A percentile compares a stretch with the other conserved stretches of the same genome.
Conservation (phyloP, 2,888 invertebrate genomes). For the Morinoia aosen region DNA sequence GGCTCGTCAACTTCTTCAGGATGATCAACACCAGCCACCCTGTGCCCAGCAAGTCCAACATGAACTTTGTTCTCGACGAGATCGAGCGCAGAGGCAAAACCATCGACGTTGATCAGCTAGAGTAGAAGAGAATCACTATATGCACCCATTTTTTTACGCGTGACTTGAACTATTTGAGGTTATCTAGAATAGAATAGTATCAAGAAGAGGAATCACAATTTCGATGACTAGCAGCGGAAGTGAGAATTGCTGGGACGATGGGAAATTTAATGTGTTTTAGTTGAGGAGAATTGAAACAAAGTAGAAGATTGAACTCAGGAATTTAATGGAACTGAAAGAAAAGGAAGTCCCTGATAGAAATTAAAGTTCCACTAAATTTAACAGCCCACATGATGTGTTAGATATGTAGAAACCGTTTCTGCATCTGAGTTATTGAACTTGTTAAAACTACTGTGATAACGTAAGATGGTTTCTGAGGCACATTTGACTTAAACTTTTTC, state of each 20-base stretch:
- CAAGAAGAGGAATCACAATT: not conserved
- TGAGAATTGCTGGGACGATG: not conserved
- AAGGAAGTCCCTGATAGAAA: too few relatives aligned
- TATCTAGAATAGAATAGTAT: not conserved
- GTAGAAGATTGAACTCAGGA: too few relatives aligned
- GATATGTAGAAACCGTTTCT: too few relatives aligned
- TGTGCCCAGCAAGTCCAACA: constrained; percentile 75
- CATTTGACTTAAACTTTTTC: too few relatives aligned
- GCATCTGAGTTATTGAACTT: too few relatives aligned
- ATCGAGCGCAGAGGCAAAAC: constrained; percentile 78
- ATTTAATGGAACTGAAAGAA: too few relatives aligned
- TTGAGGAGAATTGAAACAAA: too few relatives aligned
- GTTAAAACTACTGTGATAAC: too few relatives aligned
- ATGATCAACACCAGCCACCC: constrained; percentile 84
- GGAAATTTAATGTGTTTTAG: not conserved
- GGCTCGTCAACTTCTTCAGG: constrained; percentile 82
- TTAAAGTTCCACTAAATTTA: too few relatives aligned
- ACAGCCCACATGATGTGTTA: too few relatives aligned
- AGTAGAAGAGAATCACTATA: not conserved
- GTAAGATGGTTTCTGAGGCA: too few relatives aligned
- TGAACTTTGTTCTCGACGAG: constrained; percentile 78
- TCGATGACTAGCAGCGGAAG: too few relatives aligned
- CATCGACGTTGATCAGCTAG: not conserved
- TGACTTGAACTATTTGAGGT: not conserved
- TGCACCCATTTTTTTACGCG: not conserved